Conservation (phyloP, 2,113 vertebrate species). For the Stercorarius parasiticus region DNA sequence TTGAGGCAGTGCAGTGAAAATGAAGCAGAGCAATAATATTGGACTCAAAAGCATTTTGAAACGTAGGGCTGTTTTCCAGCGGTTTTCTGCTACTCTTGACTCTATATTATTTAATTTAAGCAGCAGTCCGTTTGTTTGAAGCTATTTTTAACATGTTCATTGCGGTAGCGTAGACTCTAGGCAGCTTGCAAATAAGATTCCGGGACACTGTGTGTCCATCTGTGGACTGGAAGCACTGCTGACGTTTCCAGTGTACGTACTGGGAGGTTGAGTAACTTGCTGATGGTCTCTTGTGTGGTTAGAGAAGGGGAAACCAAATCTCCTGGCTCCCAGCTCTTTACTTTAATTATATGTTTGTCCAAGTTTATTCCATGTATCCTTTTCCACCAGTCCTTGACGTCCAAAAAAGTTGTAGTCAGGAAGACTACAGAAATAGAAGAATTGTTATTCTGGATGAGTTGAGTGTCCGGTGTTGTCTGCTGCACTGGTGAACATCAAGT, state of each 20-base stretch:
- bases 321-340: background rate
- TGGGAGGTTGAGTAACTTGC: background rate
- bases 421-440: background rate
- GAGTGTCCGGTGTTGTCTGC: background rate
- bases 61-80: background rate
- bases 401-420: background rate
- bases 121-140: background rate
- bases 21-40: background rate
- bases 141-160: background rate
- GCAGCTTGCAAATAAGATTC: background rate
- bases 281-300: background rate
- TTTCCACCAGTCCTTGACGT: background rate
- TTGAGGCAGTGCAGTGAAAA: background rate
- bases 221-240: background rate
- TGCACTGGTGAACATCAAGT: background rate
- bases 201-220: background rate
- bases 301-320: background rate
- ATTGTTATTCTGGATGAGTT: background rate
- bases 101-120: slow-evolving; percentile 9
- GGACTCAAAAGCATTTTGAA: background rate
- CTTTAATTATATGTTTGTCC: background rate
- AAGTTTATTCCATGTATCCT: background rate
- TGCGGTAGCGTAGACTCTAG: background rate
- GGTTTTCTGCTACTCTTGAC: background rate
- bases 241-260: background rate